Conservation (phyloP, 2,888 invertebrate genomes). For the Lasioglossum morio region DNA sequence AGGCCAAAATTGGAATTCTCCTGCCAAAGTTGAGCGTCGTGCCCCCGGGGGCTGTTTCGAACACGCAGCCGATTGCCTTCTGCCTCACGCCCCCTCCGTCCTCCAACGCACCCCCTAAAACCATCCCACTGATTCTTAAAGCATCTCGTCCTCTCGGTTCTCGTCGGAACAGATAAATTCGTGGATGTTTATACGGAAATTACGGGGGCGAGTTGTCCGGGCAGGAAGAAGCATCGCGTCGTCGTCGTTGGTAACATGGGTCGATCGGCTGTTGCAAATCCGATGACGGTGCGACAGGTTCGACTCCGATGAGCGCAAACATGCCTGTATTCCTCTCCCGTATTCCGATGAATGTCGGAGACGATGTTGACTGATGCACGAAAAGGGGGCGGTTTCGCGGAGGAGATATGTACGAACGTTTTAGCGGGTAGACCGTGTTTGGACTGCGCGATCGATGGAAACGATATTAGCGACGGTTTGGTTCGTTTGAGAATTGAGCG, state of each 20-base stretch:
- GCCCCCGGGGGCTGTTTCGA: slow-evolving; percentile 67
- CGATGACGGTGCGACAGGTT: slow-evolving; percentile 56
- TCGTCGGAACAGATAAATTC: slow-evolving; percentile 66
- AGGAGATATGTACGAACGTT: background rate
- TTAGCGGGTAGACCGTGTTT: slow-evolving; percentile 5
- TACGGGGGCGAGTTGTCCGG: slow-evolving; percentile 60
- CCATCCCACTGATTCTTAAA: background rate
- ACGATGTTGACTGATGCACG: slow-evolving; percentile 27
- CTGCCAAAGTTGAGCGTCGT: slow-evolving; percentile 75
- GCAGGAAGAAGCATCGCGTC: slow-evolving; percentile 19
- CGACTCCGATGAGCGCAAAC: slow-evolving; percentile 29
- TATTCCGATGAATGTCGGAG: slow-evolving; percentile 10
- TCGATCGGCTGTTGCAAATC: slow-evolving; percentile 70
- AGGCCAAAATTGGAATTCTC: slow-evolving; percentile 81
- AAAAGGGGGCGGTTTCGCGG: background rate
- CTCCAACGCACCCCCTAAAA: background rate
- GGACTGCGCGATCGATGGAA: slow-evolving; percentile 17
- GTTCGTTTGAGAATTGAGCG: slow-evolving; percentile 3
- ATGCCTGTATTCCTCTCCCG: background rate
- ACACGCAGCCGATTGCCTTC: slow-evolving; percentile 65
- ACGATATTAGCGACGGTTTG: slow-evolving; percentile 13
- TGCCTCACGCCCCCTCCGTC: slow-evolving; percentile 4
- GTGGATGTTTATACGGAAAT: slow-evolving; percentile 77
- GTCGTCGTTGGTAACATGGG: background rate
- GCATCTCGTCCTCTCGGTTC: background rate